Conservation (phyloP, 2,797 vertebrate genomes). For the Liparis tanakae region DNA sequence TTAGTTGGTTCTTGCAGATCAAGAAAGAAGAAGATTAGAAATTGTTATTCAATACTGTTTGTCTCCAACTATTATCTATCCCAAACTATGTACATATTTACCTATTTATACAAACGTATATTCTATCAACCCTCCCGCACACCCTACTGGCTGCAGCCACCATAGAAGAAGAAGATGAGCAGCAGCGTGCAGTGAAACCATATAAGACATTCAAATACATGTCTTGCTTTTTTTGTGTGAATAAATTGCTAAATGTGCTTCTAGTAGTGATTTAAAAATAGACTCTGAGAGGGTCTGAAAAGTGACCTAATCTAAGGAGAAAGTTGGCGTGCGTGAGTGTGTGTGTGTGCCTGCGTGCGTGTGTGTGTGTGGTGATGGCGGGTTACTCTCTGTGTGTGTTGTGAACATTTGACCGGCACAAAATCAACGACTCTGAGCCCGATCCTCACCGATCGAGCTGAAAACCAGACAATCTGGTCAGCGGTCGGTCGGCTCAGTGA, state of each 20-base stretch:
- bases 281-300: not conserved
- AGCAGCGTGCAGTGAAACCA: not conserved
- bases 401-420: not conserved
- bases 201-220: not conserved
- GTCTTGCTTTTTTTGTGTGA: not conserved
- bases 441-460: not conserved
- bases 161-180: not conserved
- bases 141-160: not conserved
- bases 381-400: not conserved
- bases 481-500: not conserved
- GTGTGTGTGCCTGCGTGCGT: too few species aligned
- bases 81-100: not conserved
- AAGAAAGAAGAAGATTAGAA: not conserved
- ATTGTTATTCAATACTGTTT: not conserved
- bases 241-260: not conserved
- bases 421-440: not conserved
- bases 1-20: not conserved
- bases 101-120: not conserved
- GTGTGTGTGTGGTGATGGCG: not conserved
- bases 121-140: not conserved
- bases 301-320: not conserved
- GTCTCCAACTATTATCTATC: not conserved
- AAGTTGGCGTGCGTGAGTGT: not conserved
- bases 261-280: not conserved
- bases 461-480: not conserved